Base-by-base conservation (phyloP, 2,888 invertebrate genomes). In the Meteorus colon region DNA sequence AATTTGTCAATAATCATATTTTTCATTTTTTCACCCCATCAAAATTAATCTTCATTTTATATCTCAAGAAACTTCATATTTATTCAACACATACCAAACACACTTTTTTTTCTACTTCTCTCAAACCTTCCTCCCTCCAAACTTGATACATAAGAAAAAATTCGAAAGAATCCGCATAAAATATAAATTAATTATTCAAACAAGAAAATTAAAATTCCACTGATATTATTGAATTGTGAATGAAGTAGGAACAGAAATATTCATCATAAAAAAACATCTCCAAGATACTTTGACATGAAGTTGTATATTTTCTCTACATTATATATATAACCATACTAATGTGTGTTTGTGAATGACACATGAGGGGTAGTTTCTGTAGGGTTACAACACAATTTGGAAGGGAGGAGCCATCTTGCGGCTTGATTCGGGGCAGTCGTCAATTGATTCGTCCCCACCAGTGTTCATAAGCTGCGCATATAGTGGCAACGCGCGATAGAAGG, bases 381-480 rank as follows among this genome's bases (percentile, higher is more conserved):
- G 63, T 73, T 78, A 81, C 82, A 85, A n/a, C 31, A n/a, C 19
- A 14, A 19, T 55, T 55, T 84, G 84, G 84, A 80, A 84, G 86
- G 87, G 86, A 87, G 89, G 89, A 89, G 89, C 89, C 89, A 89
- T 89, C 89, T 89, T 89, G 89, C 86, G 88, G 89, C 87, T 83
- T 84, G 82, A 85, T 86, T 87, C 84, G 83, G 86, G 86, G 84
- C 81, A 86, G 84, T 83, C 84, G 85, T 84, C 89, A 89, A 89
- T 89, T 89, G 89, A 89, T 89, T 89, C 87, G 84, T 83, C 85
- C 87, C 88, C 88, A 83, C 88, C 84, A 77, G 67, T 55, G n/a
- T 19, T 19, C n/a, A 34, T 37, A 37, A 65, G 19, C 41, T 27
- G 65, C 24, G 31, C 67, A 59, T n/a, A 55, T 8, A 67, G 77